phyloP scores from a whole-genome alignment of 2,888 invertebrate genomes.

The Latheticus oryzae region DNA sequence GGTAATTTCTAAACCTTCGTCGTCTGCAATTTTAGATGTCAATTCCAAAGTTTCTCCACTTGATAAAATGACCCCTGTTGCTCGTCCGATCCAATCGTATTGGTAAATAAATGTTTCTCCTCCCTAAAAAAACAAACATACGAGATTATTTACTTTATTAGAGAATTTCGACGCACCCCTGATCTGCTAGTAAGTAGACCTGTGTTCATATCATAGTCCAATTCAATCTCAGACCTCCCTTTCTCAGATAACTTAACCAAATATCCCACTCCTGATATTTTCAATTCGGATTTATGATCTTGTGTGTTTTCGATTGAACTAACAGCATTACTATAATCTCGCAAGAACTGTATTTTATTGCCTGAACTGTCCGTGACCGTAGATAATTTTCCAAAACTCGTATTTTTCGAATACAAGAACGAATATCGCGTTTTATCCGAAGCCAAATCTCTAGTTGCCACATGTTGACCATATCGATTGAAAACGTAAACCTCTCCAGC shows the following conservation, averaged over 20 bases:
- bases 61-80: slow-evolving; percentile 87
- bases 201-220: slow-evolving; percentile 91
- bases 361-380: slow-evolving; percentile 95
- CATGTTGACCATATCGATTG: slow-evolving; percentile 93
- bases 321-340: slow-evolving; percentile 93
- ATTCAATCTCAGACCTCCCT: slow-evolving; percentile 87
- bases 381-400: slow-evolving; percentile 92
- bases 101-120: slow-evolving; percentile 91
- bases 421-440: slow-evolving; percentile 96
- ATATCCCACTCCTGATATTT: slow-evolving; percentile 93
- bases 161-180: slow-evolving; percentile 76
- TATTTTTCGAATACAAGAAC: slow-evolving; percentile 96
- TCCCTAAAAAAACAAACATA: slow-evolving; percentile 76
- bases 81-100: slow-evolving; percentile 90
- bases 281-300: slow-evolving; percentile 91
- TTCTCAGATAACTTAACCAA: slow-evolving; percentile 89
- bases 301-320: slow-evolving; percentile 95
- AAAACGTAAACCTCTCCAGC: slow-evolving; percentile 94
- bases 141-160: no score
- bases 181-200: slow-evolving; percentile 88
- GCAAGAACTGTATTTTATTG: slow-evolving; percentile 89
- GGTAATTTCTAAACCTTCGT: slow-evolving; percentile 81
- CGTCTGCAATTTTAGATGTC: slow-evolving; percentile 80
- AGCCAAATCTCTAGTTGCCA: slow-evolving; percentile 92
- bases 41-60: slow-evolving; percentile 90